phyloP scores from a whole-genome alignment of 2,888 invertebrate species.

The Lacanobia oleracea region DNA sequence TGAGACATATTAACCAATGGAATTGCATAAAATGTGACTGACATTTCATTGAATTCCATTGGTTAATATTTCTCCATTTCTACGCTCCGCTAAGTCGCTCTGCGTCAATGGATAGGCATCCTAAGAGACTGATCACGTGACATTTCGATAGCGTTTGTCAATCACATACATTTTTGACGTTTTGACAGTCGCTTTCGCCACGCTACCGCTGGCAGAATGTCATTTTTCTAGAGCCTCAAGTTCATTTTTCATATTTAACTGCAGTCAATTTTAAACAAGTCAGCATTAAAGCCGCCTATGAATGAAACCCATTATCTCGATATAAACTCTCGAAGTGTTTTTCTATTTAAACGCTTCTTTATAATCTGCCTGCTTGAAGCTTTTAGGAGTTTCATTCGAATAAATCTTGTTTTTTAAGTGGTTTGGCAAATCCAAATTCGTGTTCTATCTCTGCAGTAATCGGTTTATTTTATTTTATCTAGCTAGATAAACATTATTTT shows the following conservation, averaged over 20 bases:
- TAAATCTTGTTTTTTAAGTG: slow-evolving; percentile 7
- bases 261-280: slow-evolving; percentile 28
- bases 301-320: slow-evolving; percentile 19
- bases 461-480: background rate
- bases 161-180: too few relatives aligned
- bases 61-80: too few relatives aligned
- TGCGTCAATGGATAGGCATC: too few relatives aligned
- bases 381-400: slow-evolving; percentile 9
- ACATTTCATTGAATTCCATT: too few relatives aligned
- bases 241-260: slow-evolving; percentile 1
- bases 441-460: slow-evolving; percentile 14
- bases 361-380: slow-evolving; percentile 20
- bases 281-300: slow-evolving; percentile 1
- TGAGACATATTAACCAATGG: too few relatives aligned
- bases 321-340: slow-evolving; percentile 14
- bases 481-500: background rate
- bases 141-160: too few relatives aligned
- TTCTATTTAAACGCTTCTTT: slow-evolving; percentile 16
- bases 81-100: too few relatives aligned
- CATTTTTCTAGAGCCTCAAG: too few relatives aligned
- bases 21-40: too few relatives aligned
- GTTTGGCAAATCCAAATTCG: slow-evolving; percentile 1
- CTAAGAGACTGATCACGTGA: too few relatives aligned
- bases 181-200: too few relatives aligned
- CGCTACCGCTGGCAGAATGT: too few relatives aligned